Evolutionary conservation across 2,888 invertebrate genomes (phyloP), one percentile per base, ranked within the genome.

Genomic region (Stomorhina lunata): DNA sequence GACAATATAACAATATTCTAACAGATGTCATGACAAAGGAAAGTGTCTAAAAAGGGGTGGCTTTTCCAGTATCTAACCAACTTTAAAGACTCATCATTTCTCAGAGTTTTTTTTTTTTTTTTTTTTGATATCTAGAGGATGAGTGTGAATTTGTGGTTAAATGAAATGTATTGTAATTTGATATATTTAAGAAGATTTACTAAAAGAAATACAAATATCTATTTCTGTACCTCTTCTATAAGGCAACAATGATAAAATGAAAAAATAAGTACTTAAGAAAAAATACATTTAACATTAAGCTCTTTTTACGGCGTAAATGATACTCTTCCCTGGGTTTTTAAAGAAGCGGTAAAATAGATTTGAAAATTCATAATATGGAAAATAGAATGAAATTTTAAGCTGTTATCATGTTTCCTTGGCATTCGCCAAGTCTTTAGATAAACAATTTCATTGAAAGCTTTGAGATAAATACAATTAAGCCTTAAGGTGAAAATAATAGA

Each of bases 141-240:
- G 45, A 55, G 55, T 78, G 78, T 65, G 71, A 65, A 72, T 65
- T 80, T 80, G 72, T 73, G 79, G 79, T 80, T 80, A 73, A n/a
- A 80, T 80, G 63, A 63, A 32, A 55, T 71, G 66, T 43, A 78
- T 69, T 45, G 81, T 78, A 78, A 82, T 75, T 75, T 78, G 69
- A 82, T 82, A 78, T 75, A 63, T 78, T 65, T 78, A 82, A 82
- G 81, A 43, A 53, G 78, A 78, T 82, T 82, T 81, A 34, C 61
- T 37, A 7, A 61, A 55, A 63, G 7, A 45, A 17, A 29, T 4
- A 76, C 27, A 29, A 22, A 69, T 43, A 77, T 5, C 29, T n/a
- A n/a, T n/a, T n/a, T n/a, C n/a, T n/a, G n/a, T n/a, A n/a, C n/a
- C n/a, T n/a, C n/a, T n/a, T n/a, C n/a, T n/a, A n/a, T n/a, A n/a